Evolutionary conservation across 2,888 invertebrate species (phyloP).

Genomic region (Corythucha ciliata): DNA sequence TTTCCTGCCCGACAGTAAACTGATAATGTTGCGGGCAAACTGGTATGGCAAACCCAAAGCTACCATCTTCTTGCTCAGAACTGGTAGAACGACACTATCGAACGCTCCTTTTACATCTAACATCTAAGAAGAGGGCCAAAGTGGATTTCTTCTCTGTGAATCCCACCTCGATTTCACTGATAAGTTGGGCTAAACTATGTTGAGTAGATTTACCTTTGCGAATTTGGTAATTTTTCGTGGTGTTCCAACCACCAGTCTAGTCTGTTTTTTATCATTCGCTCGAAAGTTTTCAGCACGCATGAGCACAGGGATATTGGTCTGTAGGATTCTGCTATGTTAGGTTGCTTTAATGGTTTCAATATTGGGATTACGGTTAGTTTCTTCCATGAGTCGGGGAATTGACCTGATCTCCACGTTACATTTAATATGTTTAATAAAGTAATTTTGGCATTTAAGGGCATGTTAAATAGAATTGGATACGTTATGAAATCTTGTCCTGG

Average conservation of each 20-base stretch:
- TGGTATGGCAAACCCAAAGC: neutral
- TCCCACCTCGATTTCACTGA: constrained; percentile 6
- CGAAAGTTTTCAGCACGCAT: constrained; percentile 24
- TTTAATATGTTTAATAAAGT: constrained; percentile 16
- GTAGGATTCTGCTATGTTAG: constrained; percentile 18
- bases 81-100: constrained; percentile 18
- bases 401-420: neutral
- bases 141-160: constrained; percentile 17
- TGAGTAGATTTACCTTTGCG: constrained; percentile 15
- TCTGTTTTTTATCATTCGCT: constrained; percentile 18
- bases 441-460: constrained; percentile 9
- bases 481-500: constrained; percentile 21
- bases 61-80: constrained; percentile 10
- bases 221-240: constrained; percentile 11
- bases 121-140: constrained; percentile 21
- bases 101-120: constrained; percentile 21
- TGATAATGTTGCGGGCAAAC: neutral
- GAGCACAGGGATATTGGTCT: constrained; percentile 23
- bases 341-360: constrained; percentile 19
- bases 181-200: constrained; percentile 12
- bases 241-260: constrained; percentile 25
- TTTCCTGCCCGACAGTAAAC: constrained; percentile 1
- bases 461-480: constrained; percentile 19
- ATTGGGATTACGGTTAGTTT: constrained; percentile 18
- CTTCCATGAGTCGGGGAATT: constrained; percentile 16